Evolutionary conservation across 1,140 invertebrate genomes (phyloP).

Genomic region (Drosophila nigromelanica): DNA sequence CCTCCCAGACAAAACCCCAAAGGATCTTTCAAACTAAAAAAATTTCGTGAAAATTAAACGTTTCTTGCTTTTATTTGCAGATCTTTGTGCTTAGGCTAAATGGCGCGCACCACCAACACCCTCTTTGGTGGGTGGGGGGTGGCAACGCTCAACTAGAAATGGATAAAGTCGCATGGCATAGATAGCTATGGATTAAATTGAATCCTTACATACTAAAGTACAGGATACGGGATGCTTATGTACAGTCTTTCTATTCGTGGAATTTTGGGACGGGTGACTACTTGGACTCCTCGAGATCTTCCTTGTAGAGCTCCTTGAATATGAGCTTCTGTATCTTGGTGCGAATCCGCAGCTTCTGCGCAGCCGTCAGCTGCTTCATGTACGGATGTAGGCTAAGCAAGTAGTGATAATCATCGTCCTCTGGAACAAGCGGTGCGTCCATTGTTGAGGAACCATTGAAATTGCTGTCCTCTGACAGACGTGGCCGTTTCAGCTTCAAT

Average conservation of each 20-base stretch:
- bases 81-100: conserved; percentile 72
- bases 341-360: conserved; percentile 80
- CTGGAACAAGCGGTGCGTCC: conserved; percentile 71
- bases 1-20: not conserved
- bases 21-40: not conserved
- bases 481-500: conserved; percentile 74
- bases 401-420: conserved; percentile 83
- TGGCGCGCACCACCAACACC: conserved; percentile 57
- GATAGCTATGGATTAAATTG: conserved; percentile 54
- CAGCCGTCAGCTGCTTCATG: conserved; percentile 79
- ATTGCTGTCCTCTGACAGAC: conserved; percentile 78
- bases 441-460: conserved; percentile 83
- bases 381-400: conserved; percentile 82
- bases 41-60: not conserved
- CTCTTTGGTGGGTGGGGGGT: conserved; percentile 20
- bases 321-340: conserved; percentile 84
- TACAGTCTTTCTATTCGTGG: conserved; percentile 69
- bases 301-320: conserved; percentile 83
- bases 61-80: conserved; percentile 48
- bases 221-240: conserved; percentile 45
- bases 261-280: conserved; percentile 44
- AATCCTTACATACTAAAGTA: conserved; percentile 55
- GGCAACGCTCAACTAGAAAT: conserved; percentile 75
- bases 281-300: conserved; percentile 82
- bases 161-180: conserved; percentile 76